A percentile compares a stretch with the other conserved stretches of the same genome.
Conservation (phyloP, 2,797 vertebrate genomes). For the Dendrocincla tyrannina region DNA sequence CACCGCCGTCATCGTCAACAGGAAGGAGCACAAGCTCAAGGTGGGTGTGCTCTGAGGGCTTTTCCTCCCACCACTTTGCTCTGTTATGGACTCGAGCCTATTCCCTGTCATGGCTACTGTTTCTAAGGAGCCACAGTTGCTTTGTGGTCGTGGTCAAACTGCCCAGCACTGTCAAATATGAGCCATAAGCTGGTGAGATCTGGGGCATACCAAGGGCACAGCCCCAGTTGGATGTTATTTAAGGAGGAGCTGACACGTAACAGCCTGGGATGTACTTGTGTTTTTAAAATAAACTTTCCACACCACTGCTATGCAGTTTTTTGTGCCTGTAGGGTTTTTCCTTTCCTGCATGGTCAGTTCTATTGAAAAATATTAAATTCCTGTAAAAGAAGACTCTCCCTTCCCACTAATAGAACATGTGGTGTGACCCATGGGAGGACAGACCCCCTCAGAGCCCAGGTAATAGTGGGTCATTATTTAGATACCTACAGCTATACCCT, state of each 20-base stretch:
- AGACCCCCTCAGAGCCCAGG: neutral
- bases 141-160: neutral
- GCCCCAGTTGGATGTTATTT: neutral
- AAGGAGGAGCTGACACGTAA: neutral
- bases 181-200: neutral
- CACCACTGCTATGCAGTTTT: neutral
- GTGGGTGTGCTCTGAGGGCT: constrained; percentile 64
- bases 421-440: neutral
- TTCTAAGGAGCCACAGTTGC: neutral
- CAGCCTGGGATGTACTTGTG: neutral
- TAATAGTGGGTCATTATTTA: neutral
- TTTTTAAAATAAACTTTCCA: constrained; percentile 57
- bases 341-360: neutral
- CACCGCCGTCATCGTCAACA: constrained; percentile 96
- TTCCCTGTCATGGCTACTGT: neutral
- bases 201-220: neutral
- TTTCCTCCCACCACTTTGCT: neutral
- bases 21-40: constrained; percentile 98
- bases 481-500: neutral
- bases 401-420: neutral
- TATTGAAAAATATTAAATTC: constrained; percentile 44
- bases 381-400: neutral
- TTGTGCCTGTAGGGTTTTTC: constrained; percentile 1
- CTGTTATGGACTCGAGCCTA: fast-evolving
- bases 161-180: fast-evolving